Base-by-base conservation (phyloP, 2,888 invertebrate genomes). In the Eupithecia centaureata region DNA sequence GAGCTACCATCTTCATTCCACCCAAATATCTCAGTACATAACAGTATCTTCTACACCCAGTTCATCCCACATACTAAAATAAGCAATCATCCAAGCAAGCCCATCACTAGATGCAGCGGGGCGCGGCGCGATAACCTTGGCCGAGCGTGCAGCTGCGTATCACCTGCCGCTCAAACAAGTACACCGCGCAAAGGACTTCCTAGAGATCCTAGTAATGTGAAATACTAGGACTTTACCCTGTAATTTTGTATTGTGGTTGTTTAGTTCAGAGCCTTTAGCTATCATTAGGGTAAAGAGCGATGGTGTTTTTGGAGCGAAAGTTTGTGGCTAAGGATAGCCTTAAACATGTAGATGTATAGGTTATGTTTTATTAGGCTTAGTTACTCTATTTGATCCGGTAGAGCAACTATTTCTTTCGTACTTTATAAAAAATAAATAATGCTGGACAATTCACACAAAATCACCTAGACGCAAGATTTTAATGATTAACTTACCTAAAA, bases 81-180 rank as follows among this genome's bases (percentile, higher is more conserved):
- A 8, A 0, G 42, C 22, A 22, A 22, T 22, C 22, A 47, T 47
- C 4, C 47, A 47, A 2, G 3, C 47, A 10, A 22, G 32, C 75
- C 76, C 90, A 83, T 83, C 89, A 86, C 90, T 90, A 89, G 47
- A 3, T 47, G 47, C 47, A 47, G 77, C 76, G 81, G 82, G 57
- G 62, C 80, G 83, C 86, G 86, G 86, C 82, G 86, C 82, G 84
- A 86, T 82, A 89, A 90, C 90, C 92, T 90, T 92, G 90, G 84
- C 70, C 56, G 81, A 89, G 90, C n/a, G n/a, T n/a, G 91, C 92
- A 90, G 92, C 90, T 65, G 67, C 78, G 81, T 86, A 83, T 90
- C 91, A 91, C 91, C 92, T 90, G 90, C 92, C 87, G 86, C 81
- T 84, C 82, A 78, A 81, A 86, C 89, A 86, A 88, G 86, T 87